Base-by-base conservation (phyloP, 92 coral and sea anemone species). In the Epizoanthus fatuus region DNA sequence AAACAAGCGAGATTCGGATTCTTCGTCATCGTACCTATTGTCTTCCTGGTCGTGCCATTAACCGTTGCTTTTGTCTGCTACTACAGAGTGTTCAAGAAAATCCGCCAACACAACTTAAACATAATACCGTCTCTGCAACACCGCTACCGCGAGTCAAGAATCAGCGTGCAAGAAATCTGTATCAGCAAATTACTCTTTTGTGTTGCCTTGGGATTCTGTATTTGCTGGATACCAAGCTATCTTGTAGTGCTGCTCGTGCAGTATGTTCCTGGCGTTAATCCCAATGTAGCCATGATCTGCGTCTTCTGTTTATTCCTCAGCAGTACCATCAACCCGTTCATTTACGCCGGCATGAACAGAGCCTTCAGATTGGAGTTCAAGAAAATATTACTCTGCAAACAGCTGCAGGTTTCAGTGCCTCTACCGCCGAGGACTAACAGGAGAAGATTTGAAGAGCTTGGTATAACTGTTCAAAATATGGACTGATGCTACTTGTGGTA, bases 321-420 rank as follows among this genome's bases (percentile, higher is more conserved):
- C 86, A 87, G 90, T 44, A 80, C 90, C 11, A 87, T 78, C 37
- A 87, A 87, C 55, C 86, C 84, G 0, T 87, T 87, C 16, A 87
- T 87, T 63, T 87, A 87, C 81, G 90, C 90, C 0, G 90, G 90
- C 14, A 87, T 87, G 90, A 87, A 87, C 60, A 81, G 60, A 45
- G 67, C 69, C 20, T 87, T 87, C 63, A 87, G 78, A 69, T 58
- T 63, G 37, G 86, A 87, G 62, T 87, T 87, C 52, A 47, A 75
- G 42, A 84, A 84, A n/a, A 65, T 87, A 5, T 54, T 87, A 7
- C 60, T 78, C 4, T 87, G 86, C 49, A 35, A 44, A 16, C 55
- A n/a, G 35, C 1, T 0, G 35, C 35, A 29, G 35, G 35, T 29
- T 29, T 29, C 35, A 29, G 35, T 29, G 35, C 1, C 35, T 29